These are phyloP conservation scores for Mercenaria mercenaria DNA, from an alignment of 1,140 invertebrate species.

Conservation along the genomic window DNA sequence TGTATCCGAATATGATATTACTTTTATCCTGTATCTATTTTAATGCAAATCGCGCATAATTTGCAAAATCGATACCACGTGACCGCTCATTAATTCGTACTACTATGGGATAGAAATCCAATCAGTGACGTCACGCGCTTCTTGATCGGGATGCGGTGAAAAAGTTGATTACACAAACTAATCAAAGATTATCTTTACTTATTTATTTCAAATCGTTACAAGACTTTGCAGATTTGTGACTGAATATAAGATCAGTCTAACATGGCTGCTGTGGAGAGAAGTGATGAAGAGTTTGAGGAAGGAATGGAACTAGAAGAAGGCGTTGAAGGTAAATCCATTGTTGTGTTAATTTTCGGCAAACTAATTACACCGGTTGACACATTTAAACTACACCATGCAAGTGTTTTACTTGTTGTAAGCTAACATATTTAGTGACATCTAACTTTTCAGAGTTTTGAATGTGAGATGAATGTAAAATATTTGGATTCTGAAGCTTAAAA, in stretches of 20 bases:
- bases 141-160: constrained; percentile 19
- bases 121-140: constrained; percentile 66
- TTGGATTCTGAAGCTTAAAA: not conserved
- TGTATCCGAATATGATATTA: not conserved
- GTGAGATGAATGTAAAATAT: not conserved
- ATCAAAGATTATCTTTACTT: not conserved
- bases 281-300: constrained; percentile 65
- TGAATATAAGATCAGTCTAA: not conserved
- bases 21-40: constrained; percentile 9
- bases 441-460: not conserved
- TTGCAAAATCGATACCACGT: constrained; percentile 61
- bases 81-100: constrained; percentile 52
- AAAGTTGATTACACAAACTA: constrained; percentile 13
- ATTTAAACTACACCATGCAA: not conserved
- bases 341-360: constrained; percentile 47
- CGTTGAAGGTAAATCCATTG: constrained; percentile 63
- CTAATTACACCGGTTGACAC: constrained; percentile 32
- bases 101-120: constrained; percentile 68
- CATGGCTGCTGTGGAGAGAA: constrained; percentile 53
- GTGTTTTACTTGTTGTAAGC: not conserved
- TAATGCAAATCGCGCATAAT: constrained; percentile 38
- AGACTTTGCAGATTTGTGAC: not conserved
- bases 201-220: not conserved
- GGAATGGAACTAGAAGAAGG: constrained; percentile 68
- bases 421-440: not conserved